Base-by-base conservation (phyloP, 2,797 vertebrate species). In the Anniella stebbinsi region DNA sequence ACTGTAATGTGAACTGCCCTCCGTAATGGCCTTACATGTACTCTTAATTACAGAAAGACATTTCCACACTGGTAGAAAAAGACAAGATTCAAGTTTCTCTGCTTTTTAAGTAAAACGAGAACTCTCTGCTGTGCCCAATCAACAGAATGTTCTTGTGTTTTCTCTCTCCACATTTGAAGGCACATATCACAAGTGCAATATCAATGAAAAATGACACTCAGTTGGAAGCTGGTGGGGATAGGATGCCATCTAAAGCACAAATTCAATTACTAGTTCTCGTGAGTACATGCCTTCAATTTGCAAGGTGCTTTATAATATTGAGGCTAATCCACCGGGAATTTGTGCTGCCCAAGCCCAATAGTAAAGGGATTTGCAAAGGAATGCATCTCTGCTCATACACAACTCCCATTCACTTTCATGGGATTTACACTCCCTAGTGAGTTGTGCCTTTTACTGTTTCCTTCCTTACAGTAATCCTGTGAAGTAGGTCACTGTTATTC, bases 41-140 rank as follows among this genome's bases (percentile, higher is more conserved):
- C 17, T 87, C 81, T 93, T 93, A 96, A 96, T 94, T 95, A 94
- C 48, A 88, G 81, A 94, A 70, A 89, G 83, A 89, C 72, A 93
- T 88, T 18, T 51, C 88, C 84, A 84, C 80, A 84, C 80, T 84
- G 76, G 60, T 94, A 94, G 86, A 94, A 93, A 91, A 93, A 85
- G 63, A 17, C 88, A 92, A 66, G 88, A 94, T 69, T 89, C 91
- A 77, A 36, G 41, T 93, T 94, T 95, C 85, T 93, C 90, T 92
- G 86, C 30, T 87, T 92, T n/a, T 73, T 91, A 89, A 91, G 54
- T n/a, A 92, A 89, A 1, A 33, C 0, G 0, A 91, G 89, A 23
- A 80, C 2, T 23, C 30, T 45, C 87, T 84, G 57, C 54, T 76
- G 84, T 45, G 75, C 36, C 90, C 83, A 90, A 86, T n/a, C 80